Evolutionary conservation across 2,797 vertebrate species (phyloP), one percentile per base, ranked within the genome.

Genomic region (Anguilla obscura): DNA sequence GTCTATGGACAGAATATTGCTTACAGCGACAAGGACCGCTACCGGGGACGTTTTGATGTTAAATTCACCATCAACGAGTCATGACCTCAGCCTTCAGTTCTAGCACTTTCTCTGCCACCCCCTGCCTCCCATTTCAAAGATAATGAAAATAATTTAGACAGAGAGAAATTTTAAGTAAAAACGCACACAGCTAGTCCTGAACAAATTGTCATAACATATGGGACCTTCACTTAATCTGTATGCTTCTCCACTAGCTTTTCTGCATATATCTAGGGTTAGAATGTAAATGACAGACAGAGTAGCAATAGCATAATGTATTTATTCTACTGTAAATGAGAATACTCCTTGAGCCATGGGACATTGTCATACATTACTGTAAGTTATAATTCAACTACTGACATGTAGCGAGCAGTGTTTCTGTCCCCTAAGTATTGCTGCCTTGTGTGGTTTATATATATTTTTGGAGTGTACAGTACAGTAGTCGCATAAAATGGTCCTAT

Each of bases 301-400:
- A 99, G 98, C 97, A 98, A 98, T 99, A 99, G 98, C 93, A 95
- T 94, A 97, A 96, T 90, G 97, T 99, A 99, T 99, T 99, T 99
- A 99, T 99, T 99, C 98, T 98, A 98, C 97, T 99, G 98, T 98
- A 99, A 97, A 98, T 98, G 97, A 99, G 94, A 97, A 97, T 97
- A 96, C 97, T 98, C 98, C 97, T 97, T 96, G 97, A 99, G 98
- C 98, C 97, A 98, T 97, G 97, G 98, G 97, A 97, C 96, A 95
- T 96, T 96, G 97, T 98, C 98, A 97, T 98, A 92, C 96, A 97
- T 97, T 98, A 99, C 97, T 99, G 98, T 99, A 99, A 98, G 98
- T 97, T 96, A 97, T 98, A 95, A 98, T 98, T 98, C 98, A 98
- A 97, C 98, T 96, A 98, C 98, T 97, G 97, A 98, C 94, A 95